These are phyloP conservation scores for Nasua narica DNA, from an alignment of 2,797 vertebrate genomes.

Conservation along the genomic window DNA sequence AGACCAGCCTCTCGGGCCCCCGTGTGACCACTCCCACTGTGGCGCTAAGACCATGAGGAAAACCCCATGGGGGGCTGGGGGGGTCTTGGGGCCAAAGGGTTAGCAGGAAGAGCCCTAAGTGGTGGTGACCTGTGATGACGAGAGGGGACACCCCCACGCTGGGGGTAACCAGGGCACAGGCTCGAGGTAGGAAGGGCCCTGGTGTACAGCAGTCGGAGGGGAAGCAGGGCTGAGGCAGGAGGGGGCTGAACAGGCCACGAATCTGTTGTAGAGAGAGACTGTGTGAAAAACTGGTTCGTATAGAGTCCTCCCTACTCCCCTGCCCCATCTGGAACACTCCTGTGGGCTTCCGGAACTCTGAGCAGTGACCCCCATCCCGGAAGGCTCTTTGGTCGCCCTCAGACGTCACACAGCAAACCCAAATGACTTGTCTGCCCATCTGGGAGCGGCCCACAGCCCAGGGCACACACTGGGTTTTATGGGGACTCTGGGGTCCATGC, in stretches of 20 bases:
- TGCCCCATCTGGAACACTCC: background rate
- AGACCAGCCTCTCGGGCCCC: background rate
- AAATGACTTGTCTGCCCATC: background rate
- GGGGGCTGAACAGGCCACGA: background rate
- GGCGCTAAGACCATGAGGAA: background rate
- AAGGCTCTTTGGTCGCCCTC: background rate
- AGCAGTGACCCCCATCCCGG: background rate
- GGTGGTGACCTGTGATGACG: background rate
- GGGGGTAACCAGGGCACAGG: background rate
- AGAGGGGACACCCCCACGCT: background rate
- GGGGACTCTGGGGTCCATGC: background rate
- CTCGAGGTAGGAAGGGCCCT: background rate
- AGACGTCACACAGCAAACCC: background rate
- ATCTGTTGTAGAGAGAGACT: background rate
- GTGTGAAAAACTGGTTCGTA: background rate
- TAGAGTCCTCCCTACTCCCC: background rate
- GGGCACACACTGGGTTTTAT: background rate
- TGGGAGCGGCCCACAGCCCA: too few species aligned
- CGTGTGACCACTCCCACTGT: fast-evolving
- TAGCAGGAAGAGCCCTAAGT: background rate
- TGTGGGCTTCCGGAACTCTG: background rate
- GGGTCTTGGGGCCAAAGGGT: background rate
- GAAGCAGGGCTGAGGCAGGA: background rate
- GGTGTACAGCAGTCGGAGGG: background rate
- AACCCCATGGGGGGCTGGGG: background rate